Evolutionary conservation across 1,140 invertebrate species (phyloP).

Genomic region (Mesaphorura yosii): DNA sequence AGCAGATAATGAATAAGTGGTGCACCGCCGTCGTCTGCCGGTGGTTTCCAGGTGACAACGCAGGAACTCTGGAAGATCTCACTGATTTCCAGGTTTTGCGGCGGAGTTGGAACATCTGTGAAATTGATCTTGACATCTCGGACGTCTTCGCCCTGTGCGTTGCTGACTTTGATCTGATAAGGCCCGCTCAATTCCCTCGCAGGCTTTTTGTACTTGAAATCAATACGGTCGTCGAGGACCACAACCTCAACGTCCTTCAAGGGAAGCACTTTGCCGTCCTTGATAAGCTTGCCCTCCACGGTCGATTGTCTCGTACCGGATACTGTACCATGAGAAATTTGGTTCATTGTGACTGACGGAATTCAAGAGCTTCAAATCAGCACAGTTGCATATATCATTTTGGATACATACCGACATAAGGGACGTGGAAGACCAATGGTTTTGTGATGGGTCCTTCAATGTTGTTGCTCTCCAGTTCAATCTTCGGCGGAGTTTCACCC

Average conservation of each 20-base stretch:
- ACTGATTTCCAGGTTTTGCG: constrained; percentile 75
- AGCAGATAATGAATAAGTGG: constrained; percentile 84
- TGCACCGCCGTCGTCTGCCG: constrained; percentile 68
- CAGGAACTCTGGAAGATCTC: constrained; percentile 88
- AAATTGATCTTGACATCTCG: constrained; percentile 73
- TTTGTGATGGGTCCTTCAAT: constrained; percentile 67
- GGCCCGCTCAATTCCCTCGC: constrained; percentile 62
- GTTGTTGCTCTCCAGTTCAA: constrained; percentile 64
- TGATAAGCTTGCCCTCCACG: constrained; percentile 74
- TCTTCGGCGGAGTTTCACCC: constrained; percentile 67
- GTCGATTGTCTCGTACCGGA: constrained; percentile 71
- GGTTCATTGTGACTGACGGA: background rate
- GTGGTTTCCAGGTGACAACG: constrained; percentile 79
- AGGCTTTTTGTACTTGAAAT: constrained; percentile 82
- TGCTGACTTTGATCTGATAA: constrained; percentile 75
- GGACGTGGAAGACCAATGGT: constrained; percentile 72
- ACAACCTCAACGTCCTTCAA: constrained; percentile 79
- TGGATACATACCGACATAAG: constrained; percentile 64
- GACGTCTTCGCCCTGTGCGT: constrained; percentile 73
- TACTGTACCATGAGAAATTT: constrained; percentile 46
- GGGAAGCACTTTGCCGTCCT: constrained; percentile 74
- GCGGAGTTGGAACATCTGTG: constrained; percentile 78
- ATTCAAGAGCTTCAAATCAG: constrained; percentile 1
- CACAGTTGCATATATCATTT: background rate
- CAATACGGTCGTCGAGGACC: constrained; percentile 75